Evolutionary conservation across 35 echinoderm and acorn worm species (phyloP).

Genomic region (Acanthaster planci): DNA sequence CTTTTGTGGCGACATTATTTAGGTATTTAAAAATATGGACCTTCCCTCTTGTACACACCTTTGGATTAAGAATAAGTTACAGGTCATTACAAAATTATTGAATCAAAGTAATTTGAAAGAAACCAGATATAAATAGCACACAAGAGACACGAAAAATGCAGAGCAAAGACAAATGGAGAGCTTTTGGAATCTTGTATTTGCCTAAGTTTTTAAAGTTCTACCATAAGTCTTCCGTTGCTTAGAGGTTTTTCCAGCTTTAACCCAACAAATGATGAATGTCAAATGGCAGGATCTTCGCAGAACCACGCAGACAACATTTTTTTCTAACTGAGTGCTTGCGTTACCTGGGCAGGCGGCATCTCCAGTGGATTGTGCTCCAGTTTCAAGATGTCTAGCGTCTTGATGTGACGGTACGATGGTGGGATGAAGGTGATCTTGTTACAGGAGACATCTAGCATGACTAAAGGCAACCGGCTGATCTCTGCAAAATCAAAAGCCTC

Average conservation of each 20-base stretch:
- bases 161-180: too few relatives aligned
- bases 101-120: too few relatives aligned
- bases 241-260: too few relatives aligned
- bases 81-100: neutral
- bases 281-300: too few relatives aligned
- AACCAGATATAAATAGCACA: too few relatives aligned
- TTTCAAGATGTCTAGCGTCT: slow-evolving; percentile 69
- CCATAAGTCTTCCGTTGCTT: too few relatives aligned
- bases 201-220: too few relatives aligned
- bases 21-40: slow-evolving; percentile 94
- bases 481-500: slow-evolving; percentile 64
- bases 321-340: neutral
- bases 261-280: too few relatives aligned
- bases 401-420: slow-evolving; percentile 53
- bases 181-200: too few relatives aligned
- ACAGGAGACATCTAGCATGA: slow-evolving; percentile 83
- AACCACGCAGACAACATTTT: too few relatives aligned
- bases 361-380: slow-evolving; percentile 78
- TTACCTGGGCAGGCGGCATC: slow-evolving; percentile 86
- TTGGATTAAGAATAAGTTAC: too few relatives aligned
- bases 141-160: too few relatives aligned
- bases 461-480: slow-evolving; percentile 72
- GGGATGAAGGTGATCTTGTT: slow-evolving; percentile 86
- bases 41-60: slow-evolving; percentile 89
- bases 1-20: slow-evolving; percentile 66